Evolutionary conservation across 2,888 invertebrate genomes (phyloP).

Genomic region (Teleogryllus oceanicus): DNA sequence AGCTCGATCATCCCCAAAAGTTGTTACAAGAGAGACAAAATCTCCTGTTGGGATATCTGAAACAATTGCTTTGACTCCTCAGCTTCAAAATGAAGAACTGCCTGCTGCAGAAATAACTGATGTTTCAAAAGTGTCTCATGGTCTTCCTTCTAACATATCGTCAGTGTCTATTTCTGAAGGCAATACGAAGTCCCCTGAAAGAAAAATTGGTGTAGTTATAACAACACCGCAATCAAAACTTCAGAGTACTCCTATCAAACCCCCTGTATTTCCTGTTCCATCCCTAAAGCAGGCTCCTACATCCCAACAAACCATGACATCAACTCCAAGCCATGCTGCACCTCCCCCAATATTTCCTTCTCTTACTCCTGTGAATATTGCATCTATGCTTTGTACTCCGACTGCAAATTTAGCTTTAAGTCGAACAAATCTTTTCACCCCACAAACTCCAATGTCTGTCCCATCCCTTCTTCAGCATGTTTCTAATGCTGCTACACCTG

Average conservation of each 20-base stretch:
- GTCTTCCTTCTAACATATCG: slow-evolving; percentile 1
- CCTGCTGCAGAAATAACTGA: slow-evolving; percentile 24
- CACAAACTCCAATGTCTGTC: slow-evolving; percentile 12
- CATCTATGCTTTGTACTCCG: neutral
- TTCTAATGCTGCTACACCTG: slow-evolving; percentile 22
- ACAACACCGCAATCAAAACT: slow-evolving; percentile 28
- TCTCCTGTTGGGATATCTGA: slow-evolving; percentile 30
- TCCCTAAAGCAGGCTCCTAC: slow-evolving; percentile 27
- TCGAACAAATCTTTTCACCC: neutral
- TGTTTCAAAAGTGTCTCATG: slow-evolving; percentile 24
- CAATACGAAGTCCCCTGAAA: slow-evolving; percentile 27
- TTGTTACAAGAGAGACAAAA: slow-evolving; percentile 24
- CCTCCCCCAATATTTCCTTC: slow-evolving; percentile 28
- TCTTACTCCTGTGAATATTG: slow-evolving; percentile 12
- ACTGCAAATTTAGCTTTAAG: neutral
- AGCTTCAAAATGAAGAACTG: slow-evolving; percentile 26
- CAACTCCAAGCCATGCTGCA: slow-evolving; percentile 32
- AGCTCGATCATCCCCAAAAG: slow-evolving; percentile 31
- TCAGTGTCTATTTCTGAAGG: slow-evolving; percentile 19
- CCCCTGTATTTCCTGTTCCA: slow-evolving; percentile 21
- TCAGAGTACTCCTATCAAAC: slow-evolving; percentile 28
- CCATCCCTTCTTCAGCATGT: slow-evolving; percentile 19
- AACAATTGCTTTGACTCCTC: slow-evolving; percentile 24
- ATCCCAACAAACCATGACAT: slow-evolving; percentile 38
- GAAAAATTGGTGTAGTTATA: slow-evolving; percentile 29